Evolutionary conservation across 23 tunicate species (phyloP), one percentile per base, ranked within the genome.

Genomic region (Corella eumyota): DNA sequence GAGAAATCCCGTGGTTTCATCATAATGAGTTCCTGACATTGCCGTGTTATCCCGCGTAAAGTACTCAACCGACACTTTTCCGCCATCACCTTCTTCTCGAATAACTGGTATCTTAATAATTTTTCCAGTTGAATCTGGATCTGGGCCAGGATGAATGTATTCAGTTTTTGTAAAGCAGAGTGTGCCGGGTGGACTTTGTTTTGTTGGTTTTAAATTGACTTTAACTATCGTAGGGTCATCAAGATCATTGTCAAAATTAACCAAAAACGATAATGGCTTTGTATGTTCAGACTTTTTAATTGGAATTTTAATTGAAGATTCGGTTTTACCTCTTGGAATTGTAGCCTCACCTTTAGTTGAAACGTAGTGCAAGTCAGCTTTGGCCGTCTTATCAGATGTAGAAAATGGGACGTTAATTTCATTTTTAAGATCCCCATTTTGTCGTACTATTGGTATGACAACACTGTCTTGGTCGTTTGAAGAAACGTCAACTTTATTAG

Each of bases 41-140:
- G 99, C 99, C 1, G 99, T 84, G 77, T 84, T 93, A 58, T 93
- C 99, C 0, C 99, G 65, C 29, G 82, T 78, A 51, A 52, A 77
- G 47, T 56, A 93, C 25, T 78, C 83, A 11, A 93, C 95, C 2
- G 70, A 25, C 6, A 93, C 95, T 30, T 62, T 60, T 0, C 99
- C 95, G 19, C 71, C 70, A 1, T 78, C 58, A 3, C 99, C 99
- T 3, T 64, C 32, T 1, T 70, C 68, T 21, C 99, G 90, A 29
- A 40, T 32, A 6, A 93, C 90, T 6, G 90, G 83, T 5, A 93
- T 64, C 1, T 36, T 58, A 1, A 73, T 60, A 11, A 52, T 24
- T 30, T 67, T 68, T 37, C 34, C 71, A 0, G 51, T 21, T 32
- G 46, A 20, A 30, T 40, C 68, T 6, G n/a, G 38, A n/a, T n/a